Evolutionary conservation across 2,797 vertebrate genomes (phyloP).

Genomic region (Enteromius thamalakanensis): DNA sequence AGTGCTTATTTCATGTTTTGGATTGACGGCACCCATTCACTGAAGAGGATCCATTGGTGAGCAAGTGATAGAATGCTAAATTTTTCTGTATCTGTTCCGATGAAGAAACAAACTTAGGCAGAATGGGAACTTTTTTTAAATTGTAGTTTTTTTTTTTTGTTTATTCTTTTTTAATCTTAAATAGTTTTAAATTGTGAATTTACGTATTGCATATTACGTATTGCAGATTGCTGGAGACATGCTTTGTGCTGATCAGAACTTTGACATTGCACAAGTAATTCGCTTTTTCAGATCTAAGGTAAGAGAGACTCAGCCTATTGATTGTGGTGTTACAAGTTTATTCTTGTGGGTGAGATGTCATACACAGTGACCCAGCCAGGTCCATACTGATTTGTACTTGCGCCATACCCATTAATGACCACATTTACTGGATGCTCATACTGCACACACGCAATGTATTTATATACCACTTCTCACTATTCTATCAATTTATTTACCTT

Average conservation of each 20-base stretch:
- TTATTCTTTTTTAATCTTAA: background rate
- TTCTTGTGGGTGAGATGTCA: background rate
- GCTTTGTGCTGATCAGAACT: constrained; percentile 85
- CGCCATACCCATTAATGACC: background rate
- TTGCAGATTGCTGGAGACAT: constrained; percentile 84
- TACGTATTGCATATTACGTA: background rate
- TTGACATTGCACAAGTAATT: constrained; percentile 83
- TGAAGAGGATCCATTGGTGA: background rate
- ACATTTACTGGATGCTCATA: background rate
- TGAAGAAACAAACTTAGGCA: background rate
- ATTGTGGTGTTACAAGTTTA: background rate
- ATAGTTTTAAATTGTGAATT: background rate
- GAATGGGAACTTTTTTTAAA: background rate
- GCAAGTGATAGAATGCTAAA: background rate
- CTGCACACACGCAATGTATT: background rate
- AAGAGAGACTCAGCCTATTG: constrained; percentile 40
- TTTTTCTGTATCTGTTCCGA: background rate
- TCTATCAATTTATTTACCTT: background rate
- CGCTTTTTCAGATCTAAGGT: constrained; percentile 85
- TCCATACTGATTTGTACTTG: background rate
- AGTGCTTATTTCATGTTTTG: background rate
- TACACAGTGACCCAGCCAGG: background rate
- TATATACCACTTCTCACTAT: background rate
- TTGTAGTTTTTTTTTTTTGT: too few species aligned
- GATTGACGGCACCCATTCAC: background rate